Evolutionary conservation across 2,113 vertebrate genomes (phyloP).

Genomic region (Nansenia antarctica): DNA sequence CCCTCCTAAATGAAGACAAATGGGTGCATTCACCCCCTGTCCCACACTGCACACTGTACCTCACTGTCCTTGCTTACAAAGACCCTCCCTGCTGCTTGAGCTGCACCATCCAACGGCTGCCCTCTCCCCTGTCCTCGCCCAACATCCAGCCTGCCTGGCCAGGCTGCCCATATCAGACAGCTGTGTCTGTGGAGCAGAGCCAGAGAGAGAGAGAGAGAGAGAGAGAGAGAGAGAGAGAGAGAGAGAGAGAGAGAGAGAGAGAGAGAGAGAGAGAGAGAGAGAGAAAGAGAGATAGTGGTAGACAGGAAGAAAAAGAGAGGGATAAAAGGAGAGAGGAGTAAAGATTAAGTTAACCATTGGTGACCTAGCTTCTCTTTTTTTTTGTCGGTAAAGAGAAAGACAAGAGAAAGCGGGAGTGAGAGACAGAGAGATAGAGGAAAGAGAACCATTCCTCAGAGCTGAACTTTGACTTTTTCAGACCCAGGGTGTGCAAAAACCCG

Average conservation of each 20-base stretch:
- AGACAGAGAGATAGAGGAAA: constrained; percentile 22
- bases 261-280: constrained; percentile 5
- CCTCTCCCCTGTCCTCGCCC: constrained; percentile 16
- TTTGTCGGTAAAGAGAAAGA: too few relatives aligned
- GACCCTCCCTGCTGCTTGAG: constrained; percentile 43
- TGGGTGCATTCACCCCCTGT: constrained; percentile 72
- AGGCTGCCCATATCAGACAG: constrained; percentile 24
- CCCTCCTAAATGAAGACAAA: constrained; percentile 77
- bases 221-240: constrained; percentile 7
- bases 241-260: constrained; percentile 5
- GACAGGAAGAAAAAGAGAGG: constrained; percentile 10
- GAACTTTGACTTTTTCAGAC: constrained; percentile 54
- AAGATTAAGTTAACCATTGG: too few relatives aligned
- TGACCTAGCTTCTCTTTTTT: too few relatives aligned
- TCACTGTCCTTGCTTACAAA: constrained; percentile 71
- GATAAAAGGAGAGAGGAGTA: too few relatives aligned
- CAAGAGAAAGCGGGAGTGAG: not conserved
- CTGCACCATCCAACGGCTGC: constrained; percentile 48
- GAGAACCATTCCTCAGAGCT: constrained; percentile 47
- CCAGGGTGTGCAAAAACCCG: constrained; percentile 51
- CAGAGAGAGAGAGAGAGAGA: constrained; percentile 15
- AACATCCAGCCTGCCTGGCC: constrained; percentile 22
- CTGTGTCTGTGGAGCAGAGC: constrained; percentile 22
- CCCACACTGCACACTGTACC: constrained; percentile 65
- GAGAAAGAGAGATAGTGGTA: constrained; percentile 18